Evolutionary conservation across 2,797 vertebrate species (phyloP), one percentile per base, ranked within the genome.

Genomic region (Hydrocynus forskahlii): DNA sequence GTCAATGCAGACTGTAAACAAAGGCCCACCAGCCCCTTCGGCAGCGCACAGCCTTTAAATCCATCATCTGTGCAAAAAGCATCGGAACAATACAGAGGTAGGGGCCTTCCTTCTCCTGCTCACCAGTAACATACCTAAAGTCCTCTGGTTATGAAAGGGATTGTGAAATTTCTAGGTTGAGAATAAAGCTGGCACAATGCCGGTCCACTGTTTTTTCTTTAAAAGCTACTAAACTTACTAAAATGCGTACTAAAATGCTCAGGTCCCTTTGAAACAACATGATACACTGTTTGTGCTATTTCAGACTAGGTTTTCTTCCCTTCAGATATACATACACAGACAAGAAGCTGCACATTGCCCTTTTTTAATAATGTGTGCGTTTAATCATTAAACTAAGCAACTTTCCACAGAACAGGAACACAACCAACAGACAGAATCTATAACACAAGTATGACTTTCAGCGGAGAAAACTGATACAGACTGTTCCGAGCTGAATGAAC

Each of bases 1-100:
- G 77, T 23, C 50, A 76, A 67, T 80, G 52, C 72, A 57, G 76
- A 78, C 75, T 68, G 50, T 78, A 82, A 84, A 83, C 79, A 86
- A 84, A 85, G 63, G 57, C 81, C 79, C 12, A 74, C 75, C 72
- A 71, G 78, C 76, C 80, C 71, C 73, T 79, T 75, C 43, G 79
- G 80, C 79, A 2, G 23, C 21, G 17, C 67, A 52, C 79, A 77
- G 48, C 52, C 78, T 62, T 84, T 74, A 50, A 76, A 67, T 67
- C 50, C 75, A 76, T 86, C 77, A 78, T 79, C 72, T 25, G 57
- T 19, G 45, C 10, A n/a, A 78, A 75, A 64, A 57, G 72, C 72
- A 64, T 62, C 70, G 40, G 62, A 66, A 83, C 76, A 81, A 75
- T 62, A 75, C 70, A 66, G 5, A 19, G 29, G 48, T 17, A 8